Evolutionary conservation across 2,113 vertebrate genomes (phyloP), one percentile per base, ranked within the genome.

Genomic region (Larimichthys polyactis): DNA sequence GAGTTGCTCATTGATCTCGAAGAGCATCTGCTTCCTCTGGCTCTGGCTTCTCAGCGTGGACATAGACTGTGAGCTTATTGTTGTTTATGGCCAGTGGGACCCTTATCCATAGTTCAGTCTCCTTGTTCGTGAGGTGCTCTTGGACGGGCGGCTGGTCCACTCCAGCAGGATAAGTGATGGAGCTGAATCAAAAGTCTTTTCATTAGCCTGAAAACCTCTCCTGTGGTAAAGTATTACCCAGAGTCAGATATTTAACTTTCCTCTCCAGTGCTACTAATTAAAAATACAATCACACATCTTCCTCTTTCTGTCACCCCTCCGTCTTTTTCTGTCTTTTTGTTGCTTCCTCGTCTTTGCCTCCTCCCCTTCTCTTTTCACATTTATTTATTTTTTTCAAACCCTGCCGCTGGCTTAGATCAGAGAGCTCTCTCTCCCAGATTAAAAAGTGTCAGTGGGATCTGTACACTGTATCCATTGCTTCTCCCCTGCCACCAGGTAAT

Each of bases 401-500:
- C 75, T 0, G 36, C 48, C 48, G 10, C 72, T 69, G 60, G 79
- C 86, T 86, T 52, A 66, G 80, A 91, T 76, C 67, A 68, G 43
- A 92, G 82, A 77, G 71, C 80, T 82, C 82, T 85, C 78, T 88
- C 64, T 85, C 78, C 79, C 75, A 90, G 90, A 93, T 93, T 89
- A 92, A 92, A 91, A 92, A 90, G 68, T 71, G 77, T 83, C 69
- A 70, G 83, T 70, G 65, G 82, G 78, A 82, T 83, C 73, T 67
- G 58, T 62, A 66, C 76, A 68, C 68, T 88, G 89, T 90, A 90
- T 90, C 90, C 85, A 90, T 82, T 90, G 85, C 86, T 86, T 84
- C 68, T 80, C 80, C 71, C 43, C 77, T 74, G 81, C 87, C 84
- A 84, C 71, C 85, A 89, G 82, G 85, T 93, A 94, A 94, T 92